Base-by-base conservation (phyloP, 23 tunicate species). In the Trididemnum miniatum region DNA sequence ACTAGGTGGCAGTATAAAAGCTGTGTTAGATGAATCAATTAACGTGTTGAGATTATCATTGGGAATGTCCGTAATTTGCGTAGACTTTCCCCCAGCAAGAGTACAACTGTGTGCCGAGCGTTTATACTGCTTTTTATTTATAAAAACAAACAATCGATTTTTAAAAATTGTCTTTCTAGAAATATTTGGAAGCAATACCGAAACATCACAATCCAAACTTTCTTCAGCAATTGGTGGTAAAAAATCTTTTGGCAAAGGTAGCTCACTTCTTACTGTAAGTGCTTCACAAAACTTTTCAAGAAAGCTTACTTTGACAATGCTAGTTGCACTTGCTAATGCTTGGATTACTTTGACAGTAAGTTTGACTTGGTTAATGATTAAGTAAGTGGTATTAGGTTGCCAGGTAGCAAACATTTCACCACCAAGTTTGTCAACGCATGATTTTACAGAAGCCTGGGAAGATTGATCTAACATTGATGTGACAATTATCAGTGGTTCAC, bases 151-250 rank as follows among this genome's bases (percentile, higher is more conserved):
- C 34, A 77, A 49, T 39, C 74, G 72, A 54, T 69, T 83, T 79
- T 25, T 26, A 81, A 90, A 90, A 4, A 84, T 20, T 15, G 31
- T 63, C 50, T 60, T 80, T 59, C 96, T 33, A 18, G 34, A 23
- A 22, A 20, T 1, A 65, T 85, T 65, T 49, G 72, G 71, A 1
- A 33, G 34, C 35, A 90, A 85, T 0, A 80, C 72, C 31, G 85
- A 66, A 22, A 33, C 59, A 23, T 73, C 59, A 24, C 38, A 31
- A 65, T 88, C 76, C 65, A 90, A 54, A 18, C 83, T 77, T 38
- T 88, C 76, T 71, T 90, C 96, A 31, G 69, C 71, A 30, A 84
- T 63, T 27, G 75, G 76, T 20, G 96, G 96, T 25, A 90, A 27
- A 31, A 54, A 89, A 38, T 79, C 63, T 24, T 72, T 62, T 12